These are phyloP conservation scores for Pluvialis apricaria DNA, from an alignment of 2,113 vertebrate species.

Conservation along the genomic window DNA sequence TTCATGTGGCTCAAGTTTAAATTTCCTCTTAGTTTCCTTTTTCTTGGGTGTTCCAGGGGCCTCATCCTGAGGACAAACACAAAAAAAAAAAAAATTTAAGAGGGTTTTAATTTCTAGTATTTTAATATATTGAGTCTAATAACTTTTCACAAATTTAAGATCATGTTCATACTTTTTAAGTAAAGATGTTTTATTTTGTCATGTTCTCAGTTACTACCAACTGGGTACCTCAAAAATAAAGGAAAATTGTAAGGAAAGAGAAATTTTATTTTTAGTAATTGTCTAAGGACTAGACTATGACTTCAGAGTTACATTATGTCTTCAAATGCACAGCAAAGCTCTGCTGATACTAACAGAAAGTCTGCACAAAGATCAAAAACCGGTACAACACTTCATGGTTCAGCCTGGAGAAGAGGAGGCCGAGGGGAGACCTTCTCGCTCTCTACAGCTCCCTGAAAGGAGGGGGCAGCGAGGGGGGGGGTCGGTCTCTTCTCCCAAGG, in stretches of 20 bases:
- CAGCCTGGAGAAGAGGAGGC: too few relatives aligned
- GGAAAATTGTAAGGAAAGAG: neutral
- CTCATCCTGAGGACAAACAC: constrained; percentile 82
- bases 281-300: neutral
- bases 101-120: neutral
- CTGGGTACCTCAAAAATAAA: neutral
- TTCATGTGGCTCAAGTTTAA: constrained; percentile 96
- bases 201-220: neutral
- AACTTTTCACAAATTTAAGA: neutral
- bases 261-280: neutral
- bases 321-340: neutral
- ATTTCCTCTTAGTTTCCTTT: constrained; percentile 98
- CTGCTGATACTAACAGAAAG: neutral
- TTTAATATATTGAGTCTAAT: neutral
- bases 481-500: too few relatives aligned
- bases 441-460: too few relatives aligned
- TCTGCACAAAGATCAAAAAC: neutral
- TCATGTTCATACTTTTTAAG: neutral
- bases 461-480: too few relatives aligned
- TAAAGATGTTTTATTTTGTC: neutral
- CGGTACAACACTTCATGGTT: neutral
- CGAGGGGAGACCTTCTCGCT: too few relatives aligned
- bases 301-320: neutral
- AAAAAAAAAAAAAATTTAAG: neutral
- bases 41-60: constrained; percentile 94